Evolutionary conservation across 2,797 vertebrate species (phyloP).

Genomic region (Fistularia commersonii): DNA sequence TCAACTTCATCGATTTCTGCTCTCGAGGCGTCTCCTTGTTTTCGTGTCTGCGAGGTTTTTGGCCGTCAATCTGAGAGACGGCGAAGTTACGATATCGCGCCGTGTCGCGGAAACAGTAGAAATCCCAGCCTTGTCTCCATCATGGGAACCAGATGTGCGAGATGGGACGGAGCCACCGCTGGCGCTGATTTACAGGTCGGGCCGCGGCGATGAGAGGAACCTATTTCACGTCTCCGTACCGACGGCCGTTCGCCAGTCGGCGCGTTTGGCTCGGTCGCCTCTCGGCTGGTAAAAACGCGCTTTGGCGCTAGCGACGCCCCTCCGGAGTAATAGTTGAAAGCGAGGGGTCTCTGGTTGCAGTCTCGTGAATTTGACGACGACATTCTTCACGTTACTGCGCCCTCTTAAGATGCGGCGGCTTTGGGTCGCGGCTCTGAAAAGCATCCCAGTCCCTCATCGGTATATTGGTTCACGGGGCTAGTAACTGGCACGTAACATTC

Average conservation of each 20-base stretch:
- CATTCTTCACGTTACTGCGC: conserved; percentile 51
- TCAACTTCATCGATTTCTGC: too few relatives aligned
- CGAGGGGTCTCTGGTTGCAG: conserved; percentile 38
- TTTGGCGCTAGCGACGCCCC: conserved; percentile 29
- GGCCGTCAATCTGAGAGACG: too few relatives aligned
- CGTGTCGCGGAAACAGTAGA: conserved; percentile 46
- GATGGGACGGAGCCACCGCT: conserved; percentile 51
- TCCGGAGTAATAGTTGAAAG: conserved; percentile 29
- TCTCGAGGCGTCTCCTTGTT: too few relatives aligned
- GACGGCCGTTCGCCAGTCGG: conserved; percentile 34
- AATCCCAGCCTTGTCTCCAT: conserved; percentile 48
- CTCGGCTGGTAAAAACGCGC: conserved; percentile 39
- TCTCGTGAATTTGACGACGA: conserved; percentile 55
- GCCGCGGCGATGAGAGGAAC: conserved; percentile 38
- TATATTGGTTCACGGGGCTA: conserved; percentile 59
- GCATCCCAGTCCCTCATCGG: conserved; percentile 52
- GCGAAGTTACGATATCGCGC: too few relatives aligned
- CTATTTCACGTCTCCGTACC: conserved; percentile 41
- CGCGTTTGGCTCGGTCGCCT: conserved; percentile 27
- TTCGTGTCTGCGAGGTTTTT: too few relatives aligned
- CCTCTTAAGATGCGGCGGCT: conserved; percentile 41
- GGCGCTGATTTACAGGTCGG: conserved; percentile 25
- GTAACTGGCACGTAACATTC: conserved; percentile 59
- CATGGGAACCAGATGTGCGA: conserved; percentile 64
- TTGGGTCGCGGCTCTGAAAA: conserved; percentile 35